A percentile compares a stretch with the other conserved stretches of the same genome.
These are phyloP conservation scores for Scolopax rusticola DNA, from an alignment of 2,797 vertebrate species.

Conservation along the genomic window DNA sequence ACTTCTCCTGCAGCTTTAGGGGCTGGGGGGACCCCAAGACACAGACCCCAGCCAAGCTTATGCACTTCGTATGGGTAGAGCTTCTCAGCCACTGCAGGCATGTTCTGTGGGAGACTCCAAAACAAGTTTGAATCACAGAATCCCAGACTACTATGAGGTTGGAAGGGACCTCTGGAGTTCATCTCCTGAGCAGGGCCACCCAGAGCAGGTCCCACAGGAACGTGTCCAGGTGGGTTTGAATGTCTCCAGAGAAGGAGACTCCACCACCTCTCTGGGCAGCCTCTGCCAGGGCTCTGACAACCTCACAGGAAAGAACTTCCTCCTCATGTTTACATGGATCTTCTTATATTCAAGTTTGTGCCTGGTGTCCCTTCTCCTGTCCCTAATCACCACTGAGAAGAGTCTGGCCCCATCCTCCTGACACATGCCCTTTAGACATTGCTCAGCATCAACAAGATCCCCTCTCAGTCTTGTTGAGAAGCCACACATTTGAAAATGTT, in stretches of 20 bases:
- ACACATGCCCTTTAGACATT: neutral
- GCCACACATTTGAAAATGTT: fast-evolving
- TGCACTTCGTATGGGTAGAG: too few species aligned
- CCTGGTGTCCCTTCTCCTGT: neutral
- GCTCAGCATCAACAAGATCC: neutral
- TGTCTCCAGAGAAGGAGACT: neutral
- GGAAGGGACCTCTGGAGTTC: too few species aligned
- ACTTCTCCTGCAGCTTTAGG: too few species aligned
- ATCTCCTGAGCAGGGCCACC: neutral
- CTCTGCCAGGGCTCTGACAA: neutral
- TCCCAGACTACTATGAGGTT: too few species aligned
- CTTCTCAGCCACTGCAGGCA: too few species aligned
- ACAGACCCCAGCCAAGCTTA: too few species aligned
- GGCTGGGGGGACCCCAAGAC: too few species aligned
- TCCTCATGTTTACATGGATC: neutral
- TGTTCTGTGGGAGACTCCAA: too few species aligned
- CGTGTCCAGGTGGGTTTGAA: neutral
- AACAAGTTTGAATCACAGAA: too few species aligned
- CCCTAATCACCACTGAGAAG: neutral
- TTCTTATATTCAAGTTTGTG: neutral
- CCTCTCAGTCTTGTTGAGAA: neutral
- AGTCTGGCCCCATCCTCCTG: neutral
- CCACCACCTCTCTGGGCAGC: neutral
- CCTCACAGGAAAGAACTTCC: too few species aligned
- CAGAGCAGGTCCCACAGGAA: neutral